phyloP scores from a whole-genome alignment of 2,797 vertebrate genomes.

The Melanotaenia trifasciata region DNA sequence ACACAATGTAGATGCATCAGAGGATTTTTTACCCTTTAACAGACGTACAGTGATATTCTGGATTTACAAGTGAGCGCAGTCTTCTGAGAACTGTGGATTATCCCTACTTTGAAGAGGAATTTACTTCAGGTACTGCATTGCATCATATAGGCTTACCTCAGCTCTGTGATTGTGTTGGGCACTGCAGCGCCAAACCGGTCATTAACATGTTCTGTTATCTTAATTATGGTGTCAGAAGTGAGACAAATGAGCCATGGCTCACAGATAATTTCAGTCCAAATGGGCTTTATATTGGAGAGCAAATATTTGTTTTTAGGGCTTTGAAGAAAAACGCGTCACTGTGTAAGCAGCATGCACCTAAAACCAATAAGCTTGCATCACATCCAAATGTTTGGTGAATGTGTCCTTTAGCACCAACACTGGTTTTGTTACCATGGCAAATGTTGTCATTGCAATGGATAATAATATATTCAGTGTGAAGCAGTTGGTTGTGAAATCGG shows the following conservation, averaged over 20 bases:
- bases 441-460: constrained; percentile 7
- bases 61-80: background rate
- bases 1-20: background rate
- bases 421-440: constrained; percentile 26
- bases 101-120: constrained; percentile 21
- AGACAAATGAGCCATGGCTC: constrained; percentile 31
- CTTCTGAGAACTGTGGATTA: constrained; percentile 11
- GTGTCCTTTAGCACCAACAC: background rate
- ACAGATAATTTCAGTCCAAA: constrained; percentile 7
- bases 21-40: background rate
- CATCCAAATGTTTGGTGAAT: background rate
- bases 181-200: constrained; percentile 40
- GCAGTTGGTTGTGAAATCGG: constrained; percentile 17
- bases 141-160: constrained; percentile 21
- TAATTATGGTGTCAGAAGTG: constrained; percentile 4
- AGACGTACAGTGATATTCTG: background rate
- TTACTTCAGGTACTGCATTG: constrained; percentile 31
- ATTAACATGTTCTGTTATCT: constrained; percentile 31
- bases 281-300: constrained; percentile 17
- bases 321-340: background rate
- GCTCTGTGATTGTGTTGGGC: constrained; percentile 19
- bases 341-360: background rate
- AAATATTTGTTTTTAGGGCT: constrained; percentile 40
- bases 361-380: background rate
- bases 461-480: background rate